Conservation (phyloP, 2,888 invertebrate species). For the Hemaris fuciformis region DNA sequence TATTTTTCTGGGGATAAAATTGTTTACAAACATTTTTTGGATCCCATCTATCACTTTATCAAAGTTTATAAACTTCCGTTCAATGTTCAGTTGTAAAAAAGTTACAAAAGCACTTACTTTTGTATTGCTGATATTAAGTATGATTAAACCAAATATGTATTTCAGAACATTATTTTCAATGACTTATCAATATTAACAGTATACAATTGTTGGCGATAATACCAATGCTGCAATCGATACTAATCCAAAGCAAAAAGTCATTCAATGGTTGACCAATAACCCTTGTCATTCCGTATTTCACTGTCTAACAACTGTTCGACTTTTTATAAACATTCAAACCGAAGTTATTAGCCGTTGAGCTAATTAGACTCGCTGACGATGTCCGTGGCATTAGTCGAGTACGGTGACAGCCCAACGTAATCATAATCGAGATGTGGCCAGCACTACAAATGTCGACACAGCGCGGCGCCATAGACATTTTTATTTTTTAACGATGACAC, state of each 20-base stretch:
- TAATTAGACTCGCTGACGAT: conserved; percentile 57
- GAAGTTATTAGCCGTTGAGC: conserved; percentile 29
- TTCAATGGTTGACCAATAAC: neutral
- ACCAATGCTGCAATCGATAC: neutral
- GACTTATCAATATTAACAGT: no score
- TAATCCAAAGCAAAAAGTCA: neutral
- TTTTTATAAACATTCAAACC: neutral
- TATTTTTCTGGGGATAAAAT: no score
- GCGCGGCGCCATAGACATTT: conserved; percentile 49
- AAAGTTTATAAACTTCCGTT: no score
- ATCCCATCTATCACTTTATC: no score
- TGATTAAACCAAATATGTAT: no score
- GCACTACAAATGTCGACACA: conserved; percentile 31
- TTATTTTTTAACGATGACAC: conserved; percentile 46
- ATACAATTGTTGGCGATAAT: no score
- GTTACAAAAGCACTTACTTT: no score
- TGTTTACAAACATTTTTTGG: no score
- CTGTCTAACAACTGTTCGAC: neutral
- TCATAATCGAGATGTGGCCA: conserved; percentile 49
- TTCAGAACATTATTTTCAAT: no score
- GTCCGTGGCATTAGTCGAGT: conserved; percentile 44
- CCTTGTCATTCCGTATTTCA: neutral
- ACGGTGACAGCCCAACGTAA: conserved; percentile 48
- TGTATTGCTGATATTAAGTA: no score
- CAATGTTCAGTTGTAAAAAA: no score